phyloP scores from a whole-genome alignment of 1,140 invertebrate genomes.

The Aphidius gifuensis region DNA sequence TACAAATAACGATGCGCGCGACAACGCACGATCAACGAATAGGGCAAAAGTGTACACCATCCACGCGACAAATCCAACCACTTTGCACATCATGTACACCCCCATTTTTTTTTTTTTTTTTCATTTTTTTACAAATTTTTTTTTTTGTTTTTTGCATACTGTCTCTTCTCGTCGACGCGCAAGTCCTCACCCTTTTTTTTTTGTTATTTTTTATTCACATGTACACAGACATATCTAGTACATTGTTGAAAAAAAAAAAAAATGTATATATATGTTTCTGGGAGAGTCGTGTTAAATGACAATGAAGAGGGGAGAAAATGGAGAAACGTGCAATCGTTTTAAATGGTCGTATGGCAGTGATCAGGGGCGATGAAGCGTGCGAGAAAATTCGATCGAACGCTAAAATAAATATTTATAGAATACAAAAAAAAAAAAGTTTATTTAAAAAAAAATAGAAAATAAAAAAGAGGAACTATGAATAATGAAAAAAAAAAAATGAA shows the following conservation, averaged over 20 bases:
- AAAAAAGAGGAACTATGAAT: no score
- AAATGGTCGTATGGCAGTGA: constrained; percentile 17
- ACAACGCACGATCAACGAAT: constrained; percentile 1
- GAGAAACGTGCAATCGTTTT: constrained; percentile 19
- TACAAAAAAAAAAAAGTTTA: neutral
- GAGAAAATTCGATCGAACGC: constrained; percentile 18
- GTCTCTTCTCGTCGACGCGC: no score
- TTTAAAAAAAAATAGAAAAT: no score
- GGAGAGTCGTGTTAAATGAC: neutral
- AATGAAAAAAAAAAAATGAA: constrained; percentile 8
- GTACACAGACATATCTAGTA: no score
- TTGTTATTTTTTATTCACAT: no score
- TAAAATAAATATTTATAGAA: neutral
- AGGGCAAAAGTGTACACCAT: constrained; percentile 7
- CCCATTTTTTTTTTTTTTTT: neutral
- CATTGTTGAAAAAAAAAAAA: no score
- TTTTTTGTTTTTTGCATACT: no score
- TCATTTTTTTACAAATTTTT: no score
- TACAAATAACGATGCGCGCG: constrained; percentile 9
- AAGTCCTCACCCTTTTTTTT: no score
- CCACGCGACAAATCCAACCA: constrained; percentile 12
- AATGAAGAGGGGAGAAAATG: constrained; percentile 9
- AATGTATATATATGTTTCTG: neutral
- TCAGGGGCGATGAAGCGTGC: constrained; percentile 19
- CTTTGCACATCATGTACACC: constrained; percentile 15